Evolutionary conservation across 2,797 vertebrate species (phyloP).

Genomic region (Notolabrus celidotus): DNA sequence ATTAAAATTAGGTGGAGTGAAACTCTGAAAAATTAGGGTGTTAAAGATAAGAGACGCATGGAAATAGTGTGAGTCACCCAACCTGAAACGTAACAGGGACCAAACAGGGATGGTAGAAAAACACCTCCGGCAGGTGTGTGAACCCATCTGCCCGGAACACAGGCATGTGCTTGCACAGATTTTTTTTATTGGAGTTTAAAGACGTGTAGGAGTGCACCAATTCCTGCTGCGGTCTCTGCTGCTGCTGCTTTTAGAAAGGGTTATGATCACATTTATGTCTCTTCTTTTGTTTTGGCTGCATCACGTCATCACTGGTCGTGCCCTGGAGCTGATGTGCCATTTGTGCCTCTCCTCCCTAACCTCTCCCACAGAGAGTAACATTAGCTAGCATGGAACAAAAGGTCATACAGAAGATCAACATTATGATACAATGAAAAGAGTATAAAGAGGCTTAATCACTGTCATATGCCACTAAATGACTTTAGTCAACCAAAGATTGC

Average conservation of each 20-base stretch:
- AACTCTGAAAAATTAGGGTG: slow-evolving; percentile 34
- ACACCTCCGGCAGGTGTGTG: neutral
- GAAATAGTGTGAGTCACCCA: slow-evolving; percentile 48
- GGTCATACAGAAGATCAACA: slow-evolving; percentile 56
- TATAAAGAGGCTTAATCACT: slow-evolving; percentile 43
- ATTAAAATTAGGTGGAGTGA: slow-evolving; percentile 47
- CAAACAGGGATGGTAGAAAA: slow-evolving; percentile 18
- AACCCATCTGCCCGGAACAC: slow-evolving; percentile 32
- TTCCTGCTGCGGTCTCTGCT: slow-evolving; percentile 20
- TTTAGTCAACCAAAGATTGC: slow-evolving; percentile 59
- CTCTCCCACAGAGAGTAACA: slow-evolving; percentile 17
- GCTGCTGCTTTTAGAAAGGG: slow-evolving; percentile 18
- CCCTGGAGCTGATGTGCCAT: slow-evolving; percentile 37
- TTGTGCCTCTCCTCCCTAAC: slow-evolving; percentile 10
- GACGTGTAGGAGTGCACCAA: slow-evolving; percentile 37
- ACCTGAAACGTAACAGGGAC: slow-evolving; percentile 24
- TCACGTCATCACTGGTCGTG: slow-evolving; percentile 39
- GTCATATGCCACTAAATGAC: slow-evolving; percentile 59
- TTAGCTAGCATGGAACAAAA: slow-evolving; percentile 28
- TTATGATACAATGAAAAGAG: slow-evolving; percentile 41
- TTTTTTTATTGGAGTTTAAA: slow-evolving; percentile 37
- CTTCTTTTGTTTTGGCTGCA: slow-evolving; percentile 31
- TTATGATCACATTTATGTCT: slow-evolving; percentile 28
- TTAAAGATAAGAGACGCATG: slow-evolving; percentile 10
- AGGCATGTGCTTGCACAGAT: slow-evolving; percentile 23